Evolutionary conservation across 1,140 invertebrate species (phyloP).

Genomic region (Patella vulgata): DNA sequence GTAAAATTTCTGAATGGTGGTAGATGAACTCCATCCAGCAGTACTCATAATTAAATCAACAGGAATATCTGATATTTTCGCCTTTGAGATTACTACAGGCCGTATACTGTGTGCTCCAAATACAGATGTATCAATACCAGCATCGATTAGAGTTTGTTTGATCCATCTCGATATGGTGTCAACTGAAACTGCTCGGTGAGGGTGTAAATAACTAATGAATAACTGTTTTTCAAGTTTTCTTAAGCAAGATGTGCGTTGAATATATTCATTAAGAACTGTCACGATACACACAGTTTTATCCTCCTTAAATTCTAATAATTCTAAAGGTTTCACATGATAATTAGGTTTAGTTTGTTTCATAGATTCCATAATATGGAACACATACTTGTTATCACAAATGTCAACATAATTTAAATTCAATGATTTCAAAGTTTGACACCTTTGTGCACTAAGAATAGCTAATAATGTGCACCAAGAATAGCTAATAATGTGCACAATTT

Average conservation of each 20-base stretch:
- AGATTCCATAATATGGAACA: too few relatives aligned
- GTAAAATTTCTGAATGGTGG: not conserved
- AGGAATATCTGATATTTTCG: too few relatives aligned
- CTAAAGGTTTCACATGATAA: not conserved
- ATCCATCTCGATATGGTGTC: too few relatives aligned
- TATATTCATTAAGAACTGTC: not conserved
- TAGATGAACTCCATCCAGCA: conserved; percentile 1
- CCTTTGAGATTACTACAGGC: not conserved
- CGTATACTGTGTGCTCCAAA: not conserved
- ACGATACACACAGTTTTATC: not conserved
- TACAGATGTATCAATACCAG: not conserved
- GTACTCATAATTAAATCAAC: conserved; percentile 1
- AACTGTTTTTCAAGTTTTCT: not conserved
- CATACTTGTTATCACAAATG: too few relatives aligned
- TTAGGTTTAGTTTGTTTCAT: too few relatives aligned
- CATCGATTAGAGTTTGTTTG: too few relatives aligned
- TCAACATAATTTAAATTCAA: too few relatives aligned
- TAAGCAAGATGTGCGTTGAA: not conserved
- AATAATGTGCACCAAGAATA: not conserved
- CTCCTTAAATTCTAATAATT: not conserved
- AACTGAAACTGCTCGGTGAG: too few relatives aligned
- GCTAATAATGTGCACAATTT: not conserved
- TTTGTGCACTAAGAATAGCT: too few relatives aligned
- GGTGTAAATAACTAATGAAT: not conserved
- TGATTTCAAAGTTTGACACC: too few relatives aligned